Base-by-base conservation (phyloP, 2,888 invertebrate genomes). In the Crocallis elinguaria region DNA sequence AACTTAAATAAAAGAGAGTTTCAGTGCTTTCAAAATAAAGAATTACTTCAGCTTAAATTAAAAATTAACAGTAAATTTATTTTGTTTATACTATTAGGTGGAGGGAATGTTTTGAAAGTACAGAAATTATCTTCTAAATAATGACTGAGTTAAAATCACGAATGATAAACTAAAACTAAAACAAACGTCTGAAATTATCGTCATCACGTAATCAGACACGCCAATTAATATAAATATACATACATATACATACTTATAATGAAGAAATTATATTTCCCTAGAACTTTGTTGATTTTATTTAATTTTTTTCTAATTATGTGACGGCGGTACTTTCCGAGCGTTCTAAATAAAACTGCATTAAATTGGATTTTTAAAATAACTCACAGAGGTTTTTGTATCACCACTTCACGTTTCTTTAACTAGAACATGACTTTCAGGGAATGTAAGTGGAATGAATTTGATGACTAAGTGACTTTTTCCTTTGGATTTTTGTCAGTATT, bases 361-460 rank as follows among this genome's bases (percentile, higher is more conserved):
- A 88, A 79, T 73, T 75, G 77, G 73, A 79, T 78, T 82, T 79
- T 84, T 78, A 79, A 87, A 80, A 84, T 88, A 87, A 89, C 84
- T 77, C 69, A 82, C 84, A 63, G 77, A 66, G 72, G 79, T 82
- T 87, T 88, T 87, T 84, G 81, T 86, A 88, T 86, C 85, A 87
- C 87, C 84, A 82, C 85, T 85, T 84, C 85, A 86, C 83, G 76
- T 83, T 77, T 81, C 71, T 80, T 77, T 83, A 78, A 79, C 81
- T 81, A 77, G 77, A 82, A 84, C 79, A 79, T 79, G 77, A 80
- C 73, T 85, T 86, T 78, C 84, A 85, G 85, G 88, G 82, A 87
- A 86, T 88, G 88, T 85, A 88, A 88, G 86, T 88, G 88, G 88
- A 88, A 88, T 88, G 89, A 88, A 84, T 82, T 85, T 86, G 84